phyloP scores from a whole-genome alignment of 2,797 vertebrate species.

The Eptatretus atami region DNA sequence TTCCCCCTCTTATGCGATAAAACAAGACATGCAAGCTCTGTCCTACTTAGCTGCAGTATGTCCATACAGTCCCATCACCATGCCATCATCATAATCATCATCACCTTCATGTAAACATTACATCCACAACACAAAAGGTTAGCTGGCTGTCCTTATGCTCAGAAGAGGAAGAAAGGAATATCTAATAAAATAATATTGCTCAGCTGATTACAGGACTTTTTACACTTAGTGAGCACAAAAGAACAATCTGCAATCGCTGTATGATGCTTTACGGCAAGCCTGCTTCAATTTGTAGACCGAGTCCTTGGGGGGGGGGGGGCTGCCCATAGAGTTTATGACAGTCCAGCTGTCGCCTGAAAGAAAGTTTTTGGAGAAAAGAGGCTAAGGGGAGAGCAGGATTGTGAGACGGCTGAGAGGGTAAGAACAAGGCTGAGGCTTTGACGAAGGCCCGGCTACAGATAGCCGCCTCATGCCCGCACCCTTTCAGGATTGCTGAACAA shows the following conservation, averaged over 20 bases:
- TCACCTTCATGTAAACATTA: no score
- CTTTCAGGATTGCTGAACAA: conserved; percentile 2
- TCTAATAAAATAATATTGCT: background rate
- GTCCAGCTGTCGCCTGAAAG: conserved; percentile 2
- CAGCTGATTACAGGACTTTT: conserved; percentile 2
- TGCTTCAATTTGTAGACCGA: background rate
- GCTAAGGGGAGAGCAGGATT: background rate
- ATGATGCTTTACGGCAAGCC: background rate
- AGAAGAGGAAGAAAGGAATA: no score
- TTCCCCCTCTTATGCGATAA: no score
- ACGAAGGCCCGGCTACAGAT: background rate
- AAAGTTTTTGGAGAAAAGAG: background rate
- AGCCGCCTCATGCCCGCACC: conserved; percentile 1
- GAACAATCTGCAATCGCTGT: background rate
- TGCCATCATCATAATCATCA: no score
- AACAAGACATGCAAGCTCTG: no score
- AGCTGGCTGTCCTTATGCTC: no score
- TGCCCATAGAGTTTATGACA: conserved; percentile 2
- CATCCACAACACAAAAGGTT: no score
- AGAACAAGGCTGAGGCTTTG: background rate
- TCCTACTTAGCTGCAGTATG: no score
- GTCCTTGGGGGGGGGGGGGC: background rate
- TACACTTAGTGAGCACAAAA: conserved; percentile 1
- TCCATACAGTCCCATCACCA: no score
- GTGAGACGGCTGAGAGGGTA: background rate